Base-by-base conservation (phyloP, 2,888 invertebrate species). In the Mesorhabditis spiculigera region DNA sequence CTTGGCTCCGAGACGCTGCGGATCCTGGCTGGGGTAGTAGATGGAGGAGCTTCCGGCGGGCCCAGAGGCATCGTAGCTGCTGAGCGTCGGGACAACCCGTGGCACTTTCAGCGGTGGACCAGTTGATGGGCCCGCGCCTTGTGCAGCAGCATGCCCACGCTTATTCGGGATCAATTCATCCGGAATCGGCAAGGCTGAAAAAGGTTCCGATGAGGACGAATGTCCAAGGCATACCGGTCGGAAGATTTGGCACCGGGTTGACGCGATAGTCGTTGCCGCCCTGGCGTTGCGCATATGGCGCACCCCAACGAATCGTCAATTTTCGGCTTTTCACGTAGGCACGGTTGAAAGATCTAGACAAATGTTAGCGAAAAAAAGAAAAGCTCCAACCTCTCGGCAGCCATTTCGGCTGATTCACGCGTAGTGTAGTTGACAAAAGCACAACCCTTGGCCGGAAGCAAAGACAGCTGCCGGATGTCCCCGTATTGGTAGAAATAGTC, bases 401-500 rank as follows among this genome's bases (percentile, higher is more conserved):
- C 97, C 77, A 92, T 89, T 87, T 98, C 98, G 0, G 97, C 93
- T 0, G 95, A 92, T 66, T 90, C 89, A 70, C 98, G 89, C 5
- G 92, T 91, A 0, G 96, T 95, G 87, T 94, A 98, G 86, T 96
- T 95, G 4, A 98, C 92, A 86, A 98, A 98, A 0, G 95, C 95
- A 88, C 97, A 97, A 77, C 88, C 88, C 81, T 97, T 95, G 77
- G 94, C 91, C 0, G 92, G 91, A 6, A 97, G 93, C 80, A 97
- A 89, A 8, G 94, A 94, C 41, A 98, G 90, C 0, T 93, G 92
- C 79, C 98, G 91, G 73, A 99, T 95, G 88, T 98, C 98, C 16
- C 98, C 98, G 88, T 93, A 97, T 86, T 98, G 97, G 87, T 98
- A 98, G 87, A 98, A 98, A 85, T 96, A 93, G 86, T 96, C 95